A percentile compares a stretch with the other conserved stretches of the same genome.
These are phyloP conservation scores for Lagria hirta DNA, from an alignment of 2,888 invertebrate species.

Conservation along the genomic window DNA sequence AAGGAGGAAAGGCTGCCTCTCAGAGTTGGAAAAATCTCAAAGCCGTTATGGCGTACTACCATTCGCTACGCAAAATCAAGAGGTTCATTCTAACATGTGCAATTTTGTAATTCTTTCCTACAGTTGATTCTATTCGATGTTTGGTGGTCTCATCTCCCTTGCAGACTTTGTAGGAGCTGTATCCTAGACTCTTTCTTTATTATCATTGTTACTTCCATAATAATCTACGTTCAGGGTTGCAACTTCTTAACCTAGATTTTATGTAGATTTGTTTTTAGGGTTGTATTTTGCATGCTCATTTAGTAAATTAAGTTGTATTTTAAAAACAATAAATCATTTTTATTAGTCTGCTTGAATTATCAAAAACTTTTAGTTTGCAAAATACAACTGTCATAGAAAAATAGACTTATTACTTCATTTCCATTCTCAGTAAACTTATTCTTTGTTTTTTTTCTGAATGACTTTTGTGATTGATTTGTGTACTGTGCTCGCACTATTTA, in stretches of 20 bases:
- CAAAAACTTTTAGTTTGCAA: constrained; percentile 30
- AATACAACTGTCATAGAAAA: constrained; percentile 32
- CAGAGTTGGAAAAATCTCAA: constrained; percentile 86
- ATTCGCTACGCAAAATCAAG: constrained; percentile 86
- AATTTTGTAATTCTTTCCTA: constrained; percentile 25
- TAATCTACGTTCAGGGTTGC: constrained; percentile 3
- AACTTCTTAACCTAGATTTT: constrained; percentile 1
- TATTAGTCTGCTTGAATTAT: constrained; percentile 25
- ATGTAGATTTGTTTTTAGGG: constrained; percentile 23
- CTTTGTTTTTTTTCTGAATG: constrained; percentile 7
- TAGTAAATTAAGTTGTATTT: constrained; percentile 7
- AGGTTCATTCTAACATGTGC: constrained; percentile 63
- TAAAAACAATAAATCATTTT: constrained; percentile 1
- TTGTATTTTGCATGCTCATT: constrained; percentile 44
- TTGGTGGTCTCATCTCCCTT: constrained; percentile 26
- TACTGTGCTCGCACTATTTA: constrained; percentile 12
- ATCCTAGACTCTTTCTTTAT: constrained; percentile 18
- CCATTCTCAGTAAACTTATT: constrained; percentile 16
- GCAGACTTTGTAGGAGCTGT: constrained; percentile 23
- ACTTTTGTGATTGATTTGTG: constrained; percentile 18
- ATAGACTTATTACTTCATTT: constrained; percentile 18
- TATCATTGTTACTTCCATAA: no score
- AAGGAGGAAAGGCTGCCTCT: constrained; percentile 46
- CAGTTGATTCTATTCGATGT: constrained; percentile 25
- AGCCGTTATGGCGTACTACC: constrained; percentile 88